phyloP scores from a whole-genome alignment of 64 coral and sea anemone species.

The Porites lutea region DNA sequence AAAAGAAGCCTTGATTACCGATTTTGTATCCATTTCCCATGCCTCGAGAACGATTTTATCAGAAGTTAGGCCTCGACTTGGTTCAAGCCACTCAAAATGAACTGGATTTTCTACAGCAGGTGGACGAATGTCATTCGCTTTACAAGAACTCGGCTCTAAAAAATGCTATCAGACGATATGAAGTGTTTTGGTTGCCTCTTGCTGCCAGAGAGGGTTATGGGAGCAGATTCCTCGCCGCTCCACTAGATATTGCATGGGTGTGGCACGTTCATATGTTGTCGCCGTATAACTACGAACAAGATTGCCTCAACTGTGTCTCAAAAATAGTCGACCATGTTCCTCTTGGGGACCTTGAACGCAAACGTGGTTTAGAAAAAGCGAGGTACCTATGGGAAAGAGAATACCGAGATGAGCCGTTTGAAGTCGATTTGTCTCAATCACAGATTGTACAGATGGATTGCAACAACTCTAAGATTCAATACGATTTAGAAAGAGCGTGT shows the following conservation, averaged over 20 bases:
- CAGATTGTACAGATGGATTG: conserved; percentile 1
- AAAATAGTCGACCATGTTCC: conserved; percentile 30
- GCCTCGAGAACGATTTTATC: background rate
- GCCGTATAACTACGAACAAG: conserved; percentile 53
- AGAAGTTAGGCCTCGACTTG: background rate
- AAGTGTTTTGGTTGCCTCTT: conserved; percentile 73
- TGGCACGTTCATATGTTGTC: conserved; percentile 81
- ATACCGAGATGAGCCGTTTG: conserved; percentile 65
- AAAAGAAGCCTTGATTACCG: too few relatives aligned
- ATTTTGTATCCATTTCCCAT: too few relatives aligned
- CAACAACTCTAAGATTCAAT: conserved; percentile 30
- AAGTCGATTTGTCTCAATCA: conserved; percentile 33
- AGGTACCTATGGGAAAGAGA: conserved; percentile 23
- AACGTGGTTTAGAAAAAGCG: background rate
- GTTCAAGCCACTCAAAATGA: conserved; percentile 13
- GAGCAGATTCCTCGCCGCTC: conserved; percentile 25
- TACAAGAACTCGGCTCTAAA: conserved; percentile 23
- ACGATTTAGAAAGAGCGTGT: conserved; percentile 49
- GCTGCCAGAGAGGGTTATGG: background rate
- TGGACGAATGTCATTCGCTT: conserved; percentile 45
- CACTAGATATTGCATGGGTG: conserved; percentile 77
- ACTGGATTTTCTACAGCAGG: conserved; percentile 59
- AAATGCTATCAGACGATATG: conserved; percentile 83
- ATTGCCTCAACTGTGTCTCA: conserved; percentile 42
- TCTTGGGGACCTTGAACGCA: background rate